Conservation (phyloP, 2,113 vertebrate species). For the Empidonax traillii region DNA sequence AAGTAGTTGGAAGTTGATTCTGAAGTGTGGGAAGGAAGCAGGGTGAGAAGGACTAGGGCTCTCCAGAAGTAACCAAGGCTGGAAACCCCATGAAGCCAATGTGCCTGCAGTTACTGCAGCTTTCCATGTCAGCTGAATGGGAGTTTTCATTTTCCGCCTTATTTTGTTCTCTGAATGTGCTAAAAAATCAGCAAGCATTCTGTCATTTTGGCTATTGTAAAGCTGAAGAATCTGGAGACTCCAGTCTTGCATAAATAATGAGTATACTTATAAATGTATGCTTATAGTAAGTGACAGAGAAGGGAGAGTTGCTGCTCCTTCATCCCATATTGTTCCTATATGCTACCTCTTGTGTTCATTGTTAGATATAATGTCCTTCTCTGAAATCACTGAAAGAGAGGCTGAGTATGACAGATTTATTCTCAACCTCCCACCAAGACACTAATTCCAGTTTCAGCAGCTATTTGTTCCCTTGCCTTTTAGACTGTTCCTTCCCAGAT, state of each 20-base stretch:
- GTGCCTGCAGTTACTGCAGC: neutral
- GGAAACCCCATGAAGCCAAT: neutral
- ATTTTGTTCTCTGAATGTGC: neutral
- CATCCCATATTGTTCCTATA: neutral
- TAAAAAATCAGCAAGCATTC: neutral
- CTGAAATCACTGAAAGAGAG: neutral
- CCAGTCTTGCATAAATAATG: neutral
- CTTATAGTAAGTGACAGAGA: neutral
- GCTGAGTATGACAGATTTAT: constrained; percentile 1
- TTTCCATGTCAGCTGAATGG: neutral
- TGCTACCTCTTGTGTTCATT: neutral
- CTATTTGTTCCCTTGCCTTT: neutral
- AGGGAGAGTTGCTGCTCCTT: neutral
- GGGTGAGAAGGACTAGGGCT: neutral
- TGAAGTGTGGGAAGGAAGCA: neutral
- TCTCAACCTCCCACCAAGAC: neutral
- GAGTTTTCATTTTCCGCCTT: neutral
- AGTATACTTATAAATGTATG: neutral
- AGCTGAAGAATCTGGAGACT: neutral
- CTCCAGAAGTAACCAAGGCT: neutral
- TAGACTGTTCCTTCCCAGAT: neutral
- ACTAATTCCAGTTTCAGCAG: constrained; percentile 5
- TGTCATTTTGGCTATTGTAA: neutral
- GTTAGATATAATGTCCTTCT: neutral
- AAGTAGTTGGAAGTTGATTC: neutral